These are phyloP conservation scores for Apodemia zela DNA, from an alignment of 2,888 invertebrate genomes.

Conservation along the genomic window DNA sequence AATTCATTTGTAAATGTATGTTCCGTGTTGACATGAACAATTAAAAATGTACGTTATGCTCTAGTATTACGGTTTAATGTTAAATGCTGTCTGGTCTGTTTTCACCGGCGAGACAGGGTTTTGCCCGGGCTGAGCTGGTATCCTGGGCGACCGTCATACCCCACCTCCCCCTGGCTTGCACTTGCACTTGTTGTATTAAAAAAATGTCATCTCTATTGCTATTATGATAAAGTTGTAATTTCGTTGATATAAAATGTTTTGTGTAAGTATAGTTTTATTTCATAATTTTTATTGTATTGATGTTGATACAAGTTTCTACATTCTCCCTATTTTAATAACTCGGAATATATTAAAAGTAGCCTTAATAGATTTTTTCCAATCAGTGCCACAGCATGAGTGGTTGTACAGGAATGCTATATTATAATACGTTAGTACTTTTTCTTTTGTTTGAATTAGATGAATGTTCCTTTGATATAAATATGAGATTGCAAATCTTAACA, in stretches of 20 bases:
- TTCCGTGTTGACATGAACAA: not conserved
- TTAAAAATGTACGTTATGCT: conserved; percentile 21
- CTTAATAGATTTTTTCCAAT: too few species aligned
- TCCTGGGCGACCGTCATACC: conserved; percentile 59
- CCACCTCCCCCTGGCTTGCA: conserved; percentile 47
- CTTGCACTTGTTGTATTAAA: conserved; percentile 42
- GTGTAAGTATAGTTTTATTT: not conserved
- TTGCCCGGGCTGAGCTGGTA: conserved; percentile 67
- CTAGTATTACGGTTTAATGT: conserved; percentile 35
- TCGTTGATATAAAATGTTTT: not conserved
- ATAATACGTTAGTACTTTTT: too few species aligned
- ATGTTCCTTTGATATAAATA: too few species aligned
- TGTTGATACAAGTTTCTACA: conserved; percentile 7
- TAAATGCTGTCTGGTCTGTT: conserved; percentile 40
- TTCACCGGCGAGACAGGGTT: conserved; percentile 44
- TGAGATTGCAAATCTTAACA: too few species aligned
- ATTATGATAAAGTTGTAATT: conserved; percentile 16
- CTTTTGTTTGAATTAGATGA: too few species aligned
- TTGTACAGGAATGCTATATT: too few species aligned
- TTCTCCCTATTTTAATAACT: too few species aligned
- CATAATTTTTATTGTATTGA: conserved; percentile 14
- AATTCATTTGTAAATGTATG: conserved; percentile 21
- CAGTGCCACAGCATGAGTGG: too few species aligned
- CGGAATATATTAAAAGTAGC: too few species aligned
- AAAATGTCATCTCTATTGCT: conserved; percentile 23